Percentiles rank a stretch among this genome's conserved stretches.
Conservation (phyloP, 1,140 invertebrate species). For the Meloidogyne floridensis region DNA sequence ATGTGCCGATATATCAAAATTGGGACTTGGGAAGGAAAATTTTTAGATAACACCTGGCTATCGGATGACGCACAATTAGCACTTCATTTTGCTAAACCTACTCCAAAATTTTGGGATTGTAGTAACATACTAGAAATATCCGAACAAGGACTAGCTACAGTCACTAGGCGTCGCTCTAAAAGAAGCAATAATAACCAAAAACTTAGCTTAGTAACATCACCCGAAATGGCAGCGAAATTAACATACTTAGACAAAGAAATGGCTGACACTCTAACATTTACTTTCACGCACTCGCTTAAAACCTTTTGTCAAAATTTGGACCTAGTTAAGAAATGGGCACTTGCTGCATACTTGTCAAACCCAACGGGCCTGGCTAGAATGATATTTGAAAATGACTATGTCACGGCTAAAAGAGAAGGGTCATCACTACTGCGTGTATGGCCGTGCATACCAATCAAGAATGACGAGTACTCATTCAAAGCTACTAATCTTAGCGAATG, state of each 20-base stretch:
- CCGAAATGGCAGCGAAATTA: background rate
- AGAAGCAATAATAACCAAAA: background rate
- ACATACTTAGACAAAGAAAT: constrained; percentile 8
- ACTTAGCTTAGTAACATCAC: background rate
- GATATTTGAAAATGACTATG: background rate
- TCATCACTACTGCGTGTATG: constrained; percentile 11
- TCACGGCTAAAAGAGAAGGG: background rate
- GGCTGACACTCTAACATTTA: background rate
- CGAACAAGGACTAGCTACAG: constrained; percentile 12
- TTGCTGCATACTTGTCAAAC: background rate
- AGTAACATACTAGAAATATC: background rate
- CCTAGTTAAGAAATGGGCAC: background rate
- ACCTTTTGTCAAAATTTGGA: background rate
- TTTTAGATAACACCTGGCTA: constrained; percentile 8
- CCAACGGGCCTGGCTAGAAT: background rate
- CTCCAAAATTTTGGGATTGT: background rate
- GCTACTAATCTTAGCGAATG: background rate
- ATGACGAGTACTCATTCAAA: background rate
- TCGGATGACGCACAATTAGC: background rate
- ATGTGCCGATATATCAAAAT: background rate
- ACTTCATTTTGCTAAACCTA: background rate
- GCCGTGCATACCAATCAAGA: background rate
- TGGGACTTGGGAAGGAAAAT: background rate
- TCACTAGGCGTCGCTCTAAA: background rate
- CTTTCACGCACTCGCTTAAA: background rate